Percentiles rank a stretch among this genome's conserved stretches.
Conservation (phyloP, 2,113 vertebrate species). For the Tachysurus vachellii region DNA sequence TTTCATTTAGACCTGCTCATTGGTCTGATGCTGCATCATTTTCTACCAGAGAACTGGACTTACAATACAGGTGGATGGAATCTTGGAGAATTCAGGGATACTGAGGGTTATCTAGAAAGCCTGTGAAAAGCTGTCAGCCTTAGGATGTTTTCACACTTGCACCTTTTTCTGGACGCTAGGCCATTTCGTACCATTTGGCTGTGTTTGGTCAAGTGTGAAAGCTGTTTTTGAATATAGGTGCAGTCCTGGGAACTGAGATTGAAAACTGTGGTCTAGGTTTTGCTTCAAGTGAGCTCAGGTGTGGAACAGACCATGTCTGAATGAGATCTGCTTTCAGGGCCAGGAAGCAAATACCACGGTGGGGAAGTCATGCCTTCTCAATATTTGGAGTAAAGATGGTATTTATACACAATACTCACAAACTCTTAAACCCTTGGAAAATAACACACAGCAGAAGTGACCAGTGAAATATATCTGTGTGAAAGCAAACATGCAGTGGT, state of each 20-base stretch:
- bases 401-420: background rate
- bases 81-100: background rate
- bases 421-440: background rate
- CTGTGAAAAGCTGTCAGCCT: background rate
- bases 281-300: slow-evolving; percentile 13
- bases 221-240: slow-evolving; percentile 12
- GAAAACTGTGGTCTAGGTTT: slow-evolving; percentile 2
- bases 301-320: slow-evolving; percentile 20
- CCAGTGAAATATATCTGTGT: background rate
- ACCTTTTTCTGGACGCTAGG: background rate
- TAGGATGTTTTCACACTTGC: slow-evolving; percentile 6
- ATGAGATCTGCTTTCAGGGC: background rate
- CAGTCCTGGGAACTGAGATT: slow-evolving; percentile 1
- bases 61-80: slow-evolving; percentile 1
- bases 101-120: slow-evolving; percentile 2
- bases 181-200: background rate
- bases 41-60: slow-evolving; percentile 1
- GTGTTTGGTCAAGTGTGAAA: slow-evolving; percentile 15
- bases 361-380: background rate
- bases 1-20: background rate
- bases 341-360: background rate
- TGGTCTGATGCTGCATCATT: background rate
- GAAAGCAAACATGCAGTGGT: background rate
- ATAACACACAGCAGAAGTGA: background rate
- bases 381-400: background rate